A percentile compares a stretch with the other conserved stretches of the same genome.
Conservation (phyloP, 1,140 invertebrate species). For the Plectrocnemia conspersa region DNA sequence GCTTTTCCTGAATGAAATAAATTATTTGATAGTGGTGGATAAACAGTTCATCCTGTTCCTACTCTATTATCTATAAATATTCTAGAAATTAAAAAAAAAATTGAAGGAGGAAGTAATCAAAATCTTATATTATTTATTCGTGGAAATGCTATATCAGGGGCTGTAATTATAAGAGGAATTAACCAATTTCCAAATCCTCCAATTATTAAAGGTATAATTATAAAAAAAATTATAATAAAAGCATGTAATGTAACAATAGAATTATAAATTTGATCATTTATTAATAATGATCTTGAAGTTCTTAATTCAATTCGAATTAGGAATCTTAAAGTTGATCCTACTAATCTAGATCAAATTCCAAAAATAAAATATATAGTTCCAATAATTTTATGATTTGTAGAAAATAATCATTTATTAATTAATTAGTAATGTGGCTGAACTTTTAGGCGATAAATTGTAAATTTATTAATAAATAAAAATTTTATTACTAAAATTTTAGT, state of each 20-base stretch:
- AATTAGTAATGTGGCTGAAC: conserved; percentile 50
- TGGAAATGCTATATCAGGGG: conserved; percentile 70
- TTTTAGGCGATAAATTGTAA: conserved; percentile 52
- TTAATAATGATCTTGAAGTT: conserved; percentile 55
- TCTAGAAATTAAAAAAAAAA: conserved; percentile 56
- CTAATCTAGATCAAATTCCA: conserved; percentile 60
- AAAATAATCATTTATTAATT: conserved; percentile 56
- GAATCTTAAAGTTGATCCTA: conserved; percentile 59
- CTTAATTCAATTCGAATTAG: conserved; percentile 66
- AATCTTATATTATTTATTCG: conserved; percentile 77
- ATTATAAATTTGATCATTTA: conserved; percentile 68
- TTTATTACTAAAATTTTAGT: conserved; percentile 41
- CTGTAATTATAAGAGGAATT: conserved; percentile 65
- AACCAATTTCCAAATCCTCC: conserved; percentile 76
- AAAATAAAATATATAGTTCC: conserved; percentile 71
- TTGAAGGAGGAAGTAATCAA: conserved; percentile 61
- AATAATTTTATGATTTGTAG: conserved; percentile 75
- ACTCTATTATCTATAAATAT: conserved; percentile 57
- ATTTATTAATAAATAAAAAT: conserved; percentile 51
- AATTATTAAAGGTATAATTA: conserved; percentile 73
- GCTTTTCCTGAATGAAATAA: conserved; percentile 55
- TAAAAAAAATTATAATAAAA: conserved; percentile 77
- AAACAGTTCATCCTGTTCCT: conserved; percentile 64
- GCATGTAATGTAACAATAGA: conserved; percentile 67
- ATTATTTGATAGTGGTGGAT: conserved; percentile 58